Evolutionary conservation across 2,797 vertebrate species (phyloP).

Genomic region (Meriones psammophilus): DNA sequence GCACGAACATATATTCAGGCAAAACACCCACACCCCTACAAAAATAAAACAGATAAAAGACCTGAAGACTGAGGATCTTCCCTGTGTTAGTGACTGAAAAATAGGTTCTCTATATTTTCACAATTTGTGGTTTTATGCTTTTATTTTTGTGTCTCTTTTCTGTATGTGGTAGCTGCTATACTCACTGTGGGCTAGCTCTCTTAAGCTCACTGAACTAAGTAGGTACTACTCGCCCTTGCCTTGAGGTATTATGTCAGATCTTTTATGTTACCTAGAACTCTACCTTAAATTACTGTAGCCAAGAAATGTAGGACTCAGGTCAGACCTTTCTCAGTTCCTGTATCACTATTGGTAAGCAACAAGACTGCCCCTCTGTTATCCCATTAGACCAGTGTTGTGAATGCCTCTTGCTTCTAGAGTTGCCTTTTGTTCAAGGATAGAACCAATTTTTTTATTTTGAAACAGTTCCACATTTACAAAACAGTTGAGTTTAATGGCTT

Average conservation of each 20-base stretch:
- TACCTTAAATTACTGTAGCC: constrained; percentile 9
- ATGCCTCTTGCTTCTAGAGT: not conserved
- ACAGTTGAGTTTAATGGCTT: not conserved
- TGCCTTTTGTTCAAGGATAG: not conserved
- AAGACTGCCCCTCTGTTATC: not conserved
- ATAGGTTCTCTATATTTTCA: constrained; percentile 31
- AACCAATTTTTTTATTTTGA: constrained; percentile 46
- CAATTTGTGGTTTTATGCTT: constrained; percentile 8
- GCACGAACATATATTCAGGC: not conserved
- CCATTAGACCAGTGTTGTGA: constrained; percentile 11
- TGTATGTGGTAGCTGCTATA: constrained; percentile 1
- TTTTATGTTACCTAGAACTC: constrained; percentile 53
- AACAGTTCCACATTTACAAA: constrained; percentile 63
- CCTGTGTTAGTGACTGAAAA: not conserved
- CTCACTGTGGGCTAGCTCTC: not conserved
- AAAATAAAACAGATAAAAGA: not conserved
- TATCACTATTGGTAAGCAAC: not conserved
- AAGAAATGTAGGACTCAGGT: constrained; percentile 44
- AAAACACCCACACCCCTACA: not conserved
- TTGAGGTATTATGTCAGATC: constrained; percentile 17
- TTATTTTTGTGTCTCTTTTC: not conserved
- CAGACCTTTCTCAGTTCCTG: constrained; percentile 34
- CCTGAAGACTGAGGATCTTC: not conserved
- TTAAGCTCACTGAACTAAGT: constrained; percentile 2
- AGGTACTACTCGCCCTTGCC: not conserved